phyloP scores from a whole-genome alignment of 2,888 invertebrate genomes.

The Gymnoscelis rufifasciata region DNA sequence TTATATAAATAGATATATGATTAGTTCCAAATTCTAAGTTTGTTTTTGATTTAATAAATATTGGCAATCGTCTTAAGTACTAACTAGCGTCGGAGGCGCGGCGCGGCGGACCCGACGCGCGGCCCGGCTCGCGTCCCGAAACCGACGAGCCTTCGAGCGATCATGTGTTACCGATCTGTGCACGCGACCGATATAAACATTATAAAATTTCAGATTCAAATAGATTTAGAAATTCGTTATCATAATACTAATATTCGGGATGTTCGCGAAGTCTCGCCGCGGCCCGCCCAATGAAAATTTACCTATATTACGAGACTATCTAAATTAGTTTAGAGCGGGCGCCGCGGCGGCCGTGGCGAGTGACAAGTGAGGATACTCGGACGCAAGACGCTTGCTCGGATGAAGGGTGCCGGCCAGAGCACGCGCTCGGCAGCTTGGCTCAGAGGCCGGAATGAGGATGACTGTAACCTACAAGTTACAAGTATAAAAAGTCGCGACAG shows the following conservation, averaged over 20 bases:
- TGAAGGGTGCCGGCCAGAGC: constrained; percentile 32
- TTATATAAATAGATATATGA: constrained; percentile 77
- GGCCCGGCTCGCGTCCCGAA: constrained; percentile 38
- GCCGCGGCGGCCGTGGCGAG: constrained; percentile 26
- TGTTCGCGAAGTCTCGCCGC: constrained; percentile 31
- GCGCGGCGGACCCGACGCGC: constrained; percentile 19
- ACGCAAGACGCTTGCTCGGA: constrained; percentile 42
- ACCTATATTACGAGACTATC: constrained; percentile 27
- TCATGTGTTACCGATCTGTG: constrained; percentile 51
- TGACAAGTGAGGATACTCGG: constrained; percentile 62
- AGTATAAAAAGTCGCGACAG: constrained; percentile 75
- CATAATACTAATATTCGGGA: constrained; percentile 56
- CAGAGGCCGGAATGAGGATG: constrained; percentile 52
- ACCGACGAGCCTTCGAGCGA: constrained; percentile 41
- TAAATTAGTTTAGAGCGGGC: constrained; percentile 23
- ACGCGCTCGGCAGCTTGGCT: constrained; percentile 23
- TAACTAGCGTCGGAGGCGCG: constrained; percentile 58
- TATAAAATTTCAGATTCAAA: constrained; percentile 66
- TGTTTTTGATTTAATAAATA: constrained; percentile 70
- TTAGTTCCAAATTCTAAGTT: constrained; percentile 73
- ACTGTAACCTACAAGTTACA: constrained; percentile 62
- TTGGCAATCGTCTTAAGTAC: constrained; percentile 73
- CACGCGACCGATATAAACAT: constrained; percentile 64
- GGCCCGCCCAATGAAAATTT: constrained; percentile 23
- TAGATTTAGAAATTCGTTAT: constrained; percentile 69